Conservation (phyloP, 2,888 invertebrate species). For the Lycia hirtaria region DNA sequence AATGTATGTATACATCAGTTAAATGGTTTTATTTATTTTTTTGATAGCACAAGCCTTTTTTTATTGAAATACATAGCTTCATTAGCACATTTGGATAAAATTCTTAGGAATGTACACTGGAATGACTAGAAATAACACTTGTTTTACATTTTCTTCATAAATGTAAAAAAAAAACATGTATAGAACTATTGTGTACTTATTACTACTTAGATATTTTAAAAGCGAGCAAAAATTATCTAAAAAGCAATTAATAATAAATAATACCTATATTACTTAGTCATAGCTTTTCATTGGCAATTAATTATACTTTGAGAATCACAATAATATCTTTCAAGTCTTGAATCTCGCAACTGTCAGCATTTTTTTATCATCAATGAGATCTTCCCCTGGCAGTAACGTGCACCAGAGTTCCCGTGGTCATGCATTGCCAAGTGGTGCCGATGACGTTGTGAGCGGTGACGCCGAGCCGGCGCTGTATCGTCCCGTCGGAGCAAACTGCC, state of each 20-base stretch:
- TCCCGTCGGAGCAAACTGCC: slow-evolving; percentile 90
- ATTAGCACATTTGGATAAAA: slow-evolving; percentile 13
- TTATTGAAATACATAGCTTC: slow-evolving; percentile 4
- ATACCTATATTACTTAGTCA: slow-evolving; percentile 27
- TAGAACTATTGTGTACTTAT: slow-evolving; percentile 24
- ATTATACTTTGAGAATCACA: slow-evolving; percentile 31
- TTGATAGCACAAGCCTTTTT: slow-evolving; percentile 27
- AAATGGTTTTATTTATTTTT: slow-evolving; percentile 36
- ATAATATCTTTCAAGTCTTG: slow-evolving; percentile 28
- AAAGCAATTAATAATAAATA: slow-evolving; percentile 25
- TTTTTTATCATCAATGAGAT: slow-evolving; percentile 18
- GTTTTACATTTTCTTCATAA: slow-evolving; percentile 16
- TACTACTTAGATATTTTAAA: too few species aligned
- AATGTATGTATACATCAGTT: slow-evolving; percentile 24
- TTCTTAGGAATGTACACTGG: slow-evolving; percentile 41
- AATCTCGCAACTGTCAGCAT: slow-evolving; percentile 34
- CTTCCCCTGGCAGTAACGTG: slow-evolving; percentile 70
- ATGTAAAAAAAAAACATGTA: slow-evolving; percentile 11
- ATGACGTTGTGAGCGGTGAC: slow-evolving; percentile 89
- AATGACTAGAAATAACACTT: slow-evolving; percentile 52
- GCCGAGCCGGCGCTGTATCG: slow-evolving; percentile 90
- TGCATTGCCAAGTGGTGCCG: slow-evolving; percentile 92
- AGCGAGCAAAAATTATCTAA: slow-evolving; percentile 32
- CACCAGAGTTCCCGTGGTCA: slow-evolving; percentile 82
- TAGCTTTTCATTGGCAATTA: slow-evolving; percentile 36